phyloP scores from a whole-genome alignment of 2,888 invertebrate species.

The Phasia obesa region DNA sequence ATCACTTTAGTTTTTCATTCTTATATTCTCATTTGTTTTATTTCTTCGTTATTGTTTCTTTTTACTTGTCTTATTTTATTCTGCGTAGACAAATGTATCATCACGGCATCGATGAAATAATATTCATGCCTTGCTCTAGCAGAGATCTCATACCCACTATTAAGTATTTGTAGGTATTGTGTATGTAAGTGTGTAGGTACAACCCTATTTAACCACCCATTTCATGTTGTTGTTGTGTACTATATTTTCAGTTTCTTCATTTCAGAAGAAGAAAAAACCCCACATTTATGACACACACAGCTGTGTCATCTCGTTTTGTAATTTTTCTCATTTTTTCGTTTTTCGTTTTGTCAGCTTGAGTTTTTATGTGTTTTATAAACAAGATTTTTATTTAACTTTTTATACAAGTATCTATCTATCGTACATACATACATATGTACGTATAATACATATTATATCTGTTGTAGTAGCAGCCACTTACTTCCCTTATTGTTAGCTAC shows the following conservation, averaged over 20 bases:
- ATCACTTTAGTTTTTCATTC: slow-evolving; percentile 74
- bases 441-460: slow-evolving; percentile 53
- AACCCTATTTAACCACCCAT: slow-evolving; percentile 63
- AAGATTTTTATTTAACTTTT: slow-evolving; percentile 62
- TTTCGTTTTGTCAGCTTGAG: slow-evolving; percentile 32
- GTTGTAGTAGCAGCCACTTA: slow-evolving; percentile 32
- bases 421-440: background rate
- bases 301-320: slow-evolving; percentile 69
- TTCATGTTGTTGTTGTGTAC: slow-evolving; percentile 30
- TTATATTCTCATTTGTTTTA: slow-evolving; percentile 27
- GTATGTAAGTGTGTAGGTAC: background rate
- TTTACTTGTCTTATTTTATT: slow-evolving; percentile 20
- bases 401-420: background rate
- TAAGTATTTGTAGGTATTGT: background rate
- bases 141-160: slow-evolving; percentile 14
- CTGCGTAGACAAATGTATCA: slow-evolving; percentile 55
- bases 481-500: slow-evolving; percentile 18
- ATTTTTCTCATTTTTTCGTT: slow-evolving; percentile 21
- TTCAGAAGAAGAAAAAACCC: slow-evolving; percentile 45
- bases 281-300: slow-evolving; percentile 71
- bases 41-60: slow-evolving; percentile 26
- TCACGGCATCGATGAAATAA: slow-evolving; percentile 47
- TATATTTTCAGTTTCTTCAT: slow-evolving; percentile 22
- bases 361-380: slow-evolving; percentile 66
- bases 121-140: slow-evolving; percentile 18